Evolutionary conservation across 1,140 invertebrate genomes (phyloP).

Genomic region (Pentalonia nigronervosa): DNA sequence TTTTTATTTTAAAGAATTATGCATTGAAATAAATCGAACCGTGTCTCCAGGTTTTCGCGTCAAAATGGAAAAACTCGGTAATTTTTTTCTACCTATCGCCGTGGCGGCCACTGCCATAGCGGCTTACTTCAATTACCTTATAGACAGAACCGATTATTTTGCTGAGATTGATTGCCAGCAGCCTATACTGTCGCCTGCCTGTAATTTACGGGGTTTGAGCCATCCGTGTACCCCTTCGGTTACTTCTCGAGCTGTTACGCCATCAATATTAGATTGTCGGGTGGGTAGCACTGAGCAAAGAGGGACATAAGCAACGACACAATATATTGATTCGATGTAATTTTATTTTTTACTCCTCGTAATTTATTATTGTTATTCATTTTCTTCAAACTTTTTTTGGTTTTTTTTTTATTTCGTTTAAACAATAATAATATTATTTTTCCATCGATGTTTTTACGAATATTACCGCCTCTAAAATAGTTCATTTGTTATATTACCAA

Average conservation of each 20-base stretch:
- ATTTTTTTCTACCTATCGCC: conserved; percentile 23
- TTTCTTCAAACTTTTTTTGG: neutral
- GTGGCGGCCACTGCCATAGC: neutral
- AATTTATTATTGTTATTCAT: neutral
- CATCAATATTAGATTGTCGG: neutral
- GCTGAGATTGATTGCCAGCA: conserved; percentile 29
- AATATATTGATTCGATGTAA: neutral
- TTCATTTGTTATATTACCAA: neutral
- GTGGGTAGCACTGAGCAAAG: neutral
- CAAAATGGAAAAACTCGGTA: conserved; percentile 43
- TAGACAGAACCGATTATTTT: conserved; percentile 53
- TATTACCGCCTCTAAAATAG: neutral
- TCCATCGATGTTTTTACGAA: neutral
- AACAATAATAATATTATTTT: neutral
- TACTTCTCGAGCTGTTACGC: neutral
- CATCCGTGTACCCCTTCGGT: neutral
- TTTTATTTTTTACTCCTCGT: neutral
- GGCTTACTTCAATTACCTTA: conserved; percentile 42
- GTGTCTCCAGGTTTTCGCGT: neutral
- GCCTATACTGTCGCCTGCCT: neutral
- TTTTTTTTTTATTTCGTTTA: neutral
- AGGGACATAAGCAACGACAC: neutral
- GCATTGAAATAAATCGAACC: conserved; percentile 46
- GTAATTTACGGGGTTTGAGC: conserved; percentile 33
- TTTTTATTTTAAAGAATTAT: conserved; percentile 52